phyloP scores from a whole-genome alignment of 2,113 vertebrate genomes.

The Colius striatus region DNA sequence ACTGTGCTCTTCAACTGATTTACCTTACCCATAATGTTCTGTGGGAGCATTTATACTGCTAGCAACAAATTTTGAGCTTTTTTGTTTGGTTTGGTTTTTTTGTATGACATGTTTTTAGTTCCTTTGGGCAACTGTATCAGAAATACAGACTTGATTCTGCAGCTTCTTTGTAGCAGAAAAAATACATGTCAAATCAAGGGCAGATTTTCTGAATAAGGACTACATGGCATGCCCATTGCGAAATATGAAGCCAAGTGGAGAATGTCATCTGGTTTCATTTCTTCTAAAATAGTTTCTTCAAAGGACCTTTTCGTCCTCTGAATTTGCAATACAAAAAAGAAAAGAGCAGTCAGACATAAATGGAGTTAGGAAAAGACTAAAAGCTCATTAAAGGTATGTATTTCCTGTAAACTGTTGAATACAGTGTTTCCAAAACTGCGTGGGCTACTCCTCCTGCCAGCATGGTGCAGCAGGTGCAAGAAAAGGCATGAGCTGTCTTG shows the following conservation, averaged over 20 bases:
- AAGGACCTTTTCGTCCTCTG: conserved; percentile 59
- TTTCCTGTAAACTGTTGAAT: conserved; percentile 23
- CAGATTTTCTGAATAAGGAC: conserved; percentile 28
- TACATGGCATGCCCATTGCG: conserved; percentile 38
- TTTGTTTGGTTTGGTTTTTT: background rate
- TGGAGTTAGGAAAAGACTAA: conserved; percentile 21
- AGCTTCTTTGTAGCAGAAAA: conserved; percentile 6
- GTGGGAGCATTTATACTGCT: background rate
- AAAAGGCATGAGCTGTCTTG: background rate
- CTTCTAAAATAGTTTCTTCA: conserved; percentile 51
- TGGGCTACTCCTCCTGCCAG: background rate
- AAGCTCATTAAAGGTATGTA: conserved; percentile 37
- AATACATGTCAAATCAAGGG: conserved; percentile 39
- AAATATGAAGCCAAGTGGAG: conserved; percentile 52
- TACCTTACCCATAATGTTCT: background rate
- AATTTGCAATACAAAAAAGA: conserved; percentile 27
- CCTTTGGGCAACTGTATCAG: background rate
- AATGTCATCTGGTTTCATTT: conserved; percentile 68
- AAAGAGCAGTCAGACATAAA: conserved; percentile 27
- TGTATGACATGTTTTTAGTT: background rate
- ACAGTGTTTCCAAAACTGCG: background rate
- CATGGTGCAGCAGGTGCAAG: conserved; percentile 45
- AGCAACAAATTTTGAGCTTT: background rate
- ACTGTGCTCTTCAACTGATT: background rate
- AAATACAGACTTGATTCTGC: conserved; percentile 2